Conservation (phyloP, 1,140 invertebrate genomes). For the Zaprionus kolodkinae region DNA sequence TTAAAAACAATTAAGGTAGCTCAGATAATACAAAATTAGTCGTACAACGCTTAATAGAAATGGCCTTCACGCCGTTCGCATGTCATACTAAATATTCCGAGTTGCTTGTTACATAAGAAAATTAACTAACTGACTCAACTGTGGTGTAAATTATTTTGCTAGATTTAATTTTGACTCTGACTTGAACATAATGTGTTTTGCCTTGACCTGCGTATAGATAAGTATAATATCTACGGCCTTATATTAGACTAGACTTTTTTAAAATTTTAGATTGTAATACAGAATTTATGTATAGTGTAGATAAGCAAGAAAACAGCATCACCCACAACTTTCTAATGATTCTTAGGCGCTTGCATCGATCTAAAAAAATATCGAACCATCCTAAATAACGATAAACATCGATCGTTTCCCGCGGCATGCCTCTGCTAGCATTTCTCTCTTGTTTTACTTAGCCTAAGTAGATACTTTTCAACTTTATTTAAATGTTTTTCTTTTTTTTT, state of each 20-base stretch:
- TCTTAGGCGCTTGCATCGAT: too few species aligned
- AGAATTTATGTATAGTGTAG: too few species aligned
- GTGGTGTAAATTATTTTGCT: conserved; percentile 39
- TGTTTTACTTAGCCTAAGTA: conserved; percentile 4
- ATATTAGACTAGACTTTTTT: too few species aligned
- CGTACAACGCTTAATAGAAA: conserved; percentile 58
- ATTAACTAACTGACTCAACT: background rate
- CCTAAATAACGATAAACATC: too few species aligned
- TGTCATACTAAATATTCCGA: conserved; percentile 13
- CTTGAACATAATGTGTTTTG: conserved; percentile 12
- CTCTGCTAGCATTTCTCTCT: background rate
- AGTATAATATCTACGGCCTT: too few species aligned
- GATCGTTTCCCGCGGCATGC: too few species aligned
- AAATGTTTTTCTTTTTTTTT: conserved; percentile 1
- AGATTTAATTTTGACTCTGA: conserved; percentile 39
- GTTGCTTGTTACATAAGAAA: conserved; percentile 52
- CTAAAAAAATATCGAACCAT: too few species aligned
- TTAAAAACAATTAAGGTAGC: conserved; percentile 38
- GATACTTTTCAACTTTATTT: background rate
- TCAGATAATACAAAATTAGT: conserved; percentile 53
- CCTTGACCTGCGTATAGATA: conserved; percentile 10
- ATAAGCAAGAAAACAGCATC: too few species aligned
- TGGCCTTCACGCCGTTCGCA: conserved; percentile 59
- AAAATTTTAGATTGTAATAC: too few species aligned
- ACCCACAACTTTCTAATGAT: too few species aligned